Conservation (phyloP, 2,797 vertebrate genomes). For the Sardinella longiceps region DNA sequence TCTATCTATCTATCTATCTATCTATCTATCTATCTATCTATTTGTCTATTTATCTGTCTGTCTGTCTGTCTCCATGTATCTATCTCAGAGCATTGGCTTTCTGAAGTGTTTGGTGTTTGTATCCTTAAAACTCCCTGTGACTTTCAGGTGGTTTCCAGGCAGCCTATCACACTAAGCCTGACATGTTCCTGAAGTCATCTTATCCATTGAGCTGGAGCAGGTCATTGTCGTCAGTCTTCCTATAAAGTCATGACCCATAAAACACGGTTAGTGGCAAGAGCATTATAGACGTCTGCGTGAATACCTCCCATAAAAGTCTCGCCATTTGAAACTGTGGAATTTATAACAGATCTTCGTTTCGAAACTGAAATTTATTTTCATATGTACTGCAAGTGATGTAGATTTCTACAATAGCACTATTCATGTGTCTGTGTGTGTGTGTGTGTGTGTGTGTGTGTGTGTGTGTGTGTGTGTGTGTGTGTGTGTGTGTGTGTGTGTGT, state of each 20-base stretch:
- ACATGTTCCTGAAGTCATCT: conserved; percentile 3
- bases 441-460: background rate
- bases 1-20: too few relatives aligned
- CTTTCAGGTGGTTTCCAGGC: conserved; percentile 21
- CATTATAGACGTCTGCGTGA: background rate
- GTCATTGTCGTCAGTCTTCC: background rate
- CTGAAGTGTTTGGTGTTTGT: background rate
- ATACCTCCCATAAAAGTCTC: background rate
- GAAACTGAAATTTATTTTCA: background rate
- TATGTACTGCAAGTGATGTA: background rate
- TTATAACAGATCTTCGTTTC: background rate
- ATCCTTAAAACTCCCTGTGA: background rate
- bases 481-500: background rate
- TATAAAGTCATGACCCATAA: conserved; percentile 8
- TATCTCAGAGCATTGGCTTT: background rate
- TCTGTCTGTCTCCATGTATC: too few relatives aligned
- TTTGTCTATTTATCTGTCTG: too few relatives aligned
- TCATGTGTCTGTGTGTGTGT: background rate
- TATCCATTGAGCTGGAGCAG: background rate
- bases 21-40: too few relatives aligned
- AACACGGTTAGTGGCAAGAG: background rate
- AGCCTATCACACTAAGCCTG: conserved; percentile 26
- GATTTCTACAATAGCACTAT: background rate
- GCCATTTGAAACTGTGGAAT: background rate
- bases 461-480: background rate